phyloP scores from a whole-genome alignment of 1,140 invertebrate genomes.

The Coboldia fuscipes region DNA sequence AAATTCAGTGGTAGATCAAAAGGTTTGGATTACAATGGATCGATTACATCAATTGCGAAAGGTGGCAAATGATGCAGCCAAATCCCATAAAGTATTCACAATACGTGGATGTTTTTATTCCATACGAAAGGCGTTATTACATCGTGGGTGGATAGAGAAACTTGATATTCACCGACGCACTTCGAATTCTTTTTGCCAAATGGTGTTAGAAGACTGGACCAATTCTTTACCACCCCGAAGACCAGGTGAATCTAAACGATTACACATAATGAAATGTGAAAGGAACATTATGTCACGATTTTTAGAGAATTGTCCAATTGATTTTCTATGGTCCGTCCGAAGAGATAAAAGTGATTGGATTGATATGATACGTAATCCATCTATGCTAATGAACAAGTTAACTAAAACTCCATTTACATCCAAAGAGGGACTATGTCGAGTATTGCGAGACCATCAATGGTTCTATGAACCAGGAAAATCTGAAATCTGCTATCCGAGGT shows the following conservation, averaged over 20 bases:
- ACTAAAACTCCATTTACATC: slow-evolving; percentile 69
- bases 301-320: slow-evolving; percentile 45
- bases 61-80: slow-evolving; percentile 25
- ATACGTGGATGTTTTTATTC: slow-evolving; percentile 23
- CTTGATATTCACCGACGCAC: slow-evolving; percentile 28
- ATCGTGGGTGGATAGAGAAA: slow-evolving; percentile 40
- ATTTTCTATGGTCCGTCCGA: slow-evolving; percentile 74
- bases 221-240: slow-evolving; percentile 16
- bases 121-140: slow-evolving; percentile 13
- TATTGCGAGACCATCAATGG: slow-evolving; percentile 64
- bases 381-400: slow-evolving; percentile 29
- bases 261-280: slow-evolving; percentile 26
- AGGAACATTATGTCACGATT: slow-evolving; percentile 38
- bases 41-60: slow-evolving; percentile 22
- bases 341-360: slow-evolving; percentile 43
- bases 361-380: slow-evolving; percentile 19
- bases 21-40: slow-evolving; percentile 23
- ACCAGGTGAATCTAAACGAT: slow-evolving; percentile 15
- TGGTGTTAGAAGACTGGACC: slow-evolving; percentile 17
- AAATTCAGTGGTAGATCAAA: slow-evolving; percentile 7
- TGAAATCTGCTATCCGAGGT: slow-evolving; percentile 63
- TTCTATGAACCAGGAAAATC: slow-evolving; percentile 61
- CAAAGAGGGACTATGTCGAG: slow-evolving; percentile 69
- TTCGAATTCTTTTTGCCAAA: slow-evolving; percentile 9
- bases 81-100: slow-evolving; percentile 25